phyloP scores from a whole-genome alignment of 2,888 invertebrate genomes.

The Sialis fuliginosa region DNA sequence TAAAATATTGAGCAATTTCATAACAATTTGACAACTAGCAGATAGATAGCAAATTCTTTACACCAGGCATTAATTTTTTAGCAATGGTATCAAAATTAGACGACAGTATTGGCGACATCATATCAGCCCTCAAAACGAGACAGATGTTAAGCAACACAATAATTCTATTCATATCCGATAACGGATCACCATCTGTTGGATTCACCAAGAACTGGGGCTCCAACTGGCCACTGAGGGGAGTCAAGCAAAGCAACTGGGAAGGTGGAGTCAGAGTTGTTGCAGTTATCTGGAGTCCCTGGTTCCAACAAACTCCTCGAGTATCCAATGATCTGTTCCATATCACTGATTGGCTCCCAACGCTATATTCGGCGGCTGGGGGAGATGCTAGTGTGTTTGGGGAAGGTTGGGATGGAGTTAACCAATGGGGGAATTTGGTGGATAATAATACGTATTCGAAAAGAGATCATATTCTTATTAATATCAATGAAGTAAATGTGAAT shows the following conservation, averaged over 20 bases:
- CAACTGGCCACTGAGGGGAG: constrained; percentile 66
- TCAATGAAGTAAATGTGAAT: constrained; percentile 39
- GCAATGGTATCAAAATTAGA: constrained; percentile 80
- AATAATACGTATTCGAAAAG: constrained; percentile 31
- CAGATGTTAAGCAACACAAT: constrained; percentile 65
- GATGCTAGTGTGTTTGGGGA: constrained; percentile 20
- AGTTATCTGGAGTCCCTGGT: constrained; percentile 58
- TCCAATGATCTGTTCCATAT: constrained; percentile 61
- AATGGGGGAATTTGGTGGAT: constrained; percentile 44
- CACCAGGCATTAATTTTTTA: too few relatives aligned
- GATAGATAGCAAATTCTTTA: too few relatives aligned
- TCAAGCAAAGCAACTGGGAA: constrained; percentile 86
- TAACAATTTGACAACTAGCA: too few relatives aligned
- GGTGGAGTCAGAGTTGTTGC: constrained; percentile 75
- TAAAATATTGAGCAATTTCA: too few relatives aligned
- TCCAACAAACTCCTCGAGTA: constrained; percentile 39
- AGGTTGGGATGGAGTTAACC: constrained; percentile 45
- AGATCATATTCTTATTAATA: constrained; percentile 47
- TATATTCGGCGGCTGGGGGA: constrained; percentile 47
- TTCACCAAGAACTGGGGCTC: constrained; percentile 71
- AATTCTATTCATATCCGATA: constrained; percentile 80
- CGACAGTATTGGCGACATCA: constrained; percentile 68
- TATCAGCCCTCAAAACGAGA: constrained; percentile 43
- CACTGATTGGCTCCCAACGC: constrained; percentile 78
- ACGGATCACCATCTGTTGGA: constrained; percentile 72